Evolutionary conservation across 1,140 invertebrate species (phyloP).

Genomic region (Brachionus rotundiformis): DNA sequence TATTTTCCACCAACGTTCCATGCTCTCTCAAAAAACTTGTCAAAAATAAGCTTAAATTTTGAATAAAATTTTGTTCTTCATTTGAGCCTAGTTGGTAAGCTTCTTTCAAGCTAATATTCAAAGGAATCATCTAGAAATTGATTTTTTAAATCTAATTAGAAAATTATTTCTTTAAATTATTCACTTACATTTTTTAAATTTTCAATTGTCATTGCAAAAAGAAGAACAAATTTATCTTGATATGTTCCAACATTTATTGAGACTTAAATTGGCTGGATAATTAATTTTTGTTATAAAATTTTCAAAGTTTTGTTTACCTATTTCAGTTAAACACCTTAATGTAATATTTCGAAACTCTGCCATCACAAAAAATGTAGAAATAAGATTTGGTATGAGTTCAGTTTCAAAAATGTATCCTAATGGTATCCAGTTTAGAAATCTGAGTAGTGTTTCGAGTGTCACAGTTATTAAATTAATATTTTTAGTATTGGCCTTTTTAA

Average conservation of each 20-base stretch:
- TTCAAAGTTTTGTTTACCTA: constrained; percentile 61
- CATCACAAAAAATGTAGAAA: constrained; percentile 82
- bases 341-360: constrained; percentile 97
- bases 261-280: constrained; percentile 54
- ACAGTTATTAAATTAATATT: constrained; percentile 63
- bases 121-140: background rate
- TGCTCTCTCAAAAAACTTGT: constrained; percentile 96
- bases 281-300: background rate
- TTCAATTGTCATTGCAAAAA: constrained; percentile 25
- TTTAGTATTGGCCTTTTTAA: constrained; percentile 49
- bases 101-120: constrained; percentile 66
- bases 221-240: constrained; percentile 48
- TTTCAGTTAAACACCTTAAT: constrained; percentile 96
- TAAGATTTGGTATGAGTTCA: constrained; percentile 89
- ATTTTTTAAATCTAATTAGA: background rate
- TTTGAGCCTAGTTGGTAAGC: constrained; percentile 88
- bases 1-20: constrained; percentile 74
- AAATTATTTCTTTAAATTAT: background rate
- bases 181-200: constrained; percentile 8
- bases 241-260: constrained; percentile 43
- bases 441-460: constrained; percentile 89
- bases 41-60: constrained; percentile 94
- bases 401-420: constrained; percentile 99
- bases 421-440: constrained; percentile 99
- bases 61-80: constrained; percentile 98